Conservation (phyloP, 1,140 invertebrate species). For the Zophobas morio region DNA sequence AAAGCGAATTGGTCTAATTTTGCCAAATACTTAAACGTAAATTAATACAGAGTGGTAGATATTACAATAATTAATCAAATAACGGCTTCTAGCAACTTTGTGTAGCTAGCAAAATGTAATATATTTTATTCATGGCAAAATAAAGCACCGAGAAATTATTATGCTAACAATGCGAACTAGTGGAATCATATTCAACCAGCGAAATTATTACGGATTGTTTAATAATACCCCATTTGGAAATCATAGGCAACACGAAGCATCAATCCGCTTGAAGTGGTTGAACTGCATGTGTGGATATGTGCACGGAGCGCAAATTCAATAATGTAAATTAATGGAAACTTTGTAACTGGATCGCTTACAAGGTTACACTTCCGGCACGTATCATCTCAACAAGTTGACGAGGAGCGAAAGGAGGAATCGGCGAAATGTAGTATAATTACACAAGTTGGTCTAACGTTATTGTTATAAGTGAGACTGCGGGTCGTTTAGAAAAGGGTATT, state of each 20-base stretch:
- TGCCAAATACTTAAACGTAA: too few relatives aligned
- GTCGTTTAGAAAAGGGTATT: constrained; percentile 39
- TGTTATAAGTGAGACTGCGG: constrained; percentile 40
- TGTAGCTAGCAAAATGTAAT: background rate
- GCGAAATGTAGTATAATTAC: constrained; percentile 43
- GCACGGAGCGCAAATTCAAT: constrained; percentile 54
- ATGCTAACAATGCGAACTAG: background rate
- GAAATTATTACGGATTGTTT: constrained; percentile 43
- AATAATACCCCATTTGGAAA: constrained; percentile 47
- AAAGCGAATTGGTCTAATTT: too few relatives aligned
- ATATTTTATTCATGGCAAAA: constrained; percentile 4
- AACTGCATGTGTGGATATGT: constrained; percentile 44
- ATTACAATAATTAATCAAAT: too few relatives aligned
- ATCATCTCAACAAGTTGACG: constrained; percentile 35
- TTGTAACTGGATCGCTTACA: constrained; percentile 49
- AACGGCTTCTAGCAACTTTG: too few relatives aligned
- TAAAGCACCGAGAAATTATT: background rate
- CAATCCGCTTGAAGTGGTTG: constrained; percentile 46
- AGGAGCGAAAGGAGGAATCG: constrained; percentile 4
- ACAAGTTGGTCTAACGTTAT: constrained; percentile 49
- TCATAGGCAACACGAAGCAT: constrained; percentile 48
- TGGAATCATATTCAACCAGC: constrained; percentile 20
- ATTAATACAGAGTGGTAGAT: too few relatives aligned
- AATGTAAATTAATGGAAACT: constrained; percentile 57
- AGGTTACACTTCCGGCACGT: constrained; percentile 26